Evolutionary conservation across 1,140 invertebrate species (phyloP).

Genomic region (Ostrea edulis): DNA sequence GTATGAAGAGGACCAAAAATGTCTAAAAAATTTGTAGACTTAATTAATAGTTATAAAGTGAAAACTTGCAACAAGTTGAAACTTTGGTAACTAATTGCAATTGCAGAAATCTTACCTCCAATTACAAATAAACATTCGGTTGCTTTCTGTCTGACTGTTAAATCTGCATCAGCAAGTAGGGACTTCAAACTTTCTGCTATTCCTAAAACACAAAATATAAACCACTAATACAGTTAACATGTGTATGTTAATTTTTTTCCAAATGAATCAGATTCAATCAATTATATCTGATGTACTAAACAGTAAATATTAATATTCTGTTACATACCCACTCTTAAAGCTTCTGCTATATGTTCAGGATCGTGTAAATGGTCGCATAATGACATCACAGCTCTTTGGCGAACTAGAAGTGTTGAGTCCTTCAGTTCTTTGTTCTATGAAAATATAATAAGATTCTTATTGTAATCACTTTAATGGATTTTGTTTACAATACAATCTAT

Average conservation of each 20-base stretch:
- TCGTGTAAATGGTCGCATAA: constrained; percentile 80
- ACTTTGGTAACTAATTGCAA: no score
- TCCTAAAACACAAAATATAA: constrained; percentile 65
- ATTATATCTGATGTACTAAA: no score
- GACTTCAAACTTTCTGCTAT: constrained; percentile 76
- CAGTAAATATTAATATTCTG: no score
- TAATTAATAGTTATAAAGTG: no score
- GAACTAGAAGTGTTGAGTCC: constrained; percentile 71
- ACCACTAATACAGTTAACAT: background rate
- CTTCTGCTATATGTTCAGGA: constrained; percentile 78
- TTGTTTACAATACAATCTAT: background rate
- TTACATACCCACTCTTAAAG: constrained; percentile 74
- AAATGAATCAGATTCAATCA: no score
- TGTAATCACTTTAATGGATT: no score
- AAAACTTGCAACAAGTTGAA: no score
- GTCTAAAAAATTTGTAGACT: no score
- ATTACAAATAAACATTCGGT: constrained; percentile 78
- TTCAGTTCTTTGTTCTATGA: constrained; percentile 78
- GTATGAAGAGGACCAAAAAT: no score
- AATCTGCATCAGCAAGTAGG: constrained; percentile 74
- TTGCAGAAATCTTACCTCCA: constrained; percentile 67
- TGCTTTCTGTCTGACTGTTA: constrained; percentile 77
- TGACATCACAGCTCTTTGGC: constrained; percentile 78
- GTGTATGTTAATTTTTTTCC: no score
- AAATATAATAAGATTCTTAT: background rate